phyloP scores from a whole-genome alignment of 2,113 vertebrate species.

The Esox niger region DNA sequence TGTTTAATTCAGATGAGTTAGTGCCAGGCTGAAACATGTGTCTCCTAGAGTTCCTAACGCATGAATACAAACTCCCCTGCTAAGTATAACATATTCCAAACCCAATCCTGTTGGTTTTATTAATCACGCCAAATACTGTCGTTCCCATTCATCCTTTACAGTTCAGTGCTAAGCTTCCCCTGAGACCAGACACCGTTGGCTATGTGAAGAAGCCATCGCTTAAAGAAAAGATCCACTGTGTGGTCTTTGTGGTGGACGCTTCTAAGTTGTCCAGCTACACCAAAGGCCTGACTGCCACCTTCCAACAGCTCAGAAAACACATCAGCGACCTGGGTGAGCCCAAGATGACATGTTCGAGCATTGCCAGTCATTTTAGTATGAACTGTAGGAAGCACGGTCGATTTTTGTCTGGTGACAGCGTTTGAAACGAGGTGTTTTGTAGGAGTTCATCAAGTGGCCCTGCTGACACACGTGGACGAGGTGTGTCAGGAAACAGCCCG shows the following conservation, averaged over 20 bases:
- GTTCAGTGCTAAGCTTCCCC: conserved; percentile 58
- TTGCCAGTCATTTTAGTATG: neutral
- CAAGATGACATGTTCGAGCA: neutral
- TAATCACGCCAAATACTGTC: neutral
- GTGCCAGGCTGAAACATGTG: neutral
- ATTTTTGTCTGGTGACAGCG: neutral
- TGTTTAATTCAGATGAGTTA: too few relatives aligned
- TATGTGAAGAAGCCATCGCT: conserved; percentile 59
- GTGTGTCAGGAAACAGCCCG: conserved; percentile 39
- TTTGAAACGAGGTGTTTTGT: neutral
- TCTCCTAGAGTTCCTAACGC: neutral
- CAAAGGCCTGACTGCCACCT: conserved; percentile 44
- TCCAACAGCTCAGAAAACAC: conserved; percentile 62
- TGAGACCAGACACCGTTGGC: conserved; percentile 52
- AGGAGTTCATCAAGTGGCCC: conserved; percentile 71
- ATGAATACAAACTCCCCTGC: neutral
- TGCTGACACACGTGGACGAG: conserved; percentile 68
- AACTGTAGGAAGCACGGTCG: neutral
- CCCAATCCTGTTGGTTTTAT: too few relatives aligned
- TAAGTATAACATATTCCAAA: too few relatives aligned
- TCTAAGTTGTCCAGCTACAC: conserved; percentile 46
- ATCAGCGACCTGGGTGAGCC: conserved; percentile 71
- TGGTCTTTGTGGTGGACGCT: conserved; percentile 68
- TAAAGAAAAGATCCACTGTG: conserved; percentile 66
- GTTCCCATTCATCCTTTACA: conserved; percentile 24